These are phyloP conservation scores for Polypedilum vanderplanki DNA, from an alignment of 1,140 invertebrate species.

Conservation along the genomic window DNA sequence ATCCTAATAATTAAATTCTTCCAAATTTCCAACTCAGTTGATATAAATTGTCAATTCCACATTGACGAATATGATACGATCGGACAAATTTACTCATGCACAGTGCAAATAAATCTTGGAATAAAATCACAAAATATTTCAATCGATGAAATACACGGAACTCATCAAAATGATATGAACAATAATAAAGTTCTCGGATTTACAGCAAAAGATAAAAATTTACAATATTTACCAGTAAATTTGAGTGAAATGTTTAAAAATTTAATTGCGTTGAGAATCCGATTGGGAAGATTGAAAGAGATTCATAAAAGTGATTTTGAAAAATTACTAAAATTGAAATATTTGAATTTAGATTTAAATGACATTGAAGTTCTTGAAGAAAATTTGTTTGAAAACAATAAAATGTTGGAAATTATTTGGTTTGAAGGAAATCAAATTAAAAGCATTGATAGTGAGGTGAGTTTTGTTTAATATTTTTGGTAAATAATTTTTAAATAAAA, in stretches of 20 bases:
- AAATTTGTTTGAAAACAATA: background rate
- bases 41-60: background rate
- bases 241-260: background rate
- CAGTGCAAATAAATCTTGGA: background rate
- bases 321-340: background rate
- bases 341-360: background rate
- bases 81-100: background rate
- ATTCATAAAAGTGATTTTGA: background rate
- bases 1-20: background rate
- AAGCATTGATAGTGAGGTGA: background rate
- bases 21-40: background rate
- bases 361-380: background rate
- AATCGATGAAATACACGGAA: background rate
- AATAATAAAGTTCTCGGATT: background rate
- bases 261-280: background rate
- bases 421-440: conserved; percentile 14
- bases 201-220: background rate
- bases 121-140: background rate
- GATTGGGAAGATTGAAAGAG: background rate
- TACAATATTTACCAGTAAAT: background rate
- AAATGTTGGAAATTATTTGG: background rate
- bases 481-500: too few relatives aligned
- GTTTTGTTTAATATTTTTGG: too few relatives aligned
- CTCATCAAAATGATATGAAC: background rate
- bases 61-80: background rate